Evolutionary conservation across 2,888 invertebrate species (phyloP).

Genomic region (Leptinotarsa tumamoca): DNA sequence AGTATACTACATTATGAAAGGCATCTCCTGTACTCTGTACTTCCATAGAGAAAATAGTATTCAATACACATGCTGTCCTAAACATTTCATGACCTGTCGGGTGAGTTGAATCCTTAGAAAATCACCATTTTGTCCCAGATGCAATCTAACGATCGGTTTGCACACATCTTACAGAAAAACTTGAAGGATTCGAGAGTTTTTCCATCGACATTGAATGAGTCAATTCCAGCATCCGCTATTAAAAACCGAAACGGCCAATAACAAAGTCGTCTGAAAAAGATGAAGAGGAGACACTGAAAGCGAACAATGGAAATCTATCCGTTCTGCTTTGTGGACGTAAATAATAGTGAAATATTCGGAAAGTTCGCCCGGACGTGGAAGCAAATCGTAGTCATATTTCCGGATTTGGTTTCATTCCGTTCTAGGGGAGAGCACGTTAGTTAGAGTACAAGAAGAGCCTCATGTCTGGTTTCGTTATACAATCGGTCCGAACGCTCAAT

Average conservation of each 20-base stretch:
- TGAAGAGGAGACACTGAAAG: conserved; percentile 36
- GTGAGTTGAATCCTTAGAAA: background rate
- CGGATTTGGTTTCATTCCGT: conserved; percentile 49
- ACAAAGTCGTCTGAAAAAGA: conserved; percentile 38
- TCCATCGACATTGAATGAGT: conserved; percentile 21
- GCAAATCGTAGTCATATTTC: conserved; percentile 58
- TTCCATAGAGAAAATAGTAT: no score
- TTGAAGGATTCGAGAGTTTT: conserved; percentile 28
- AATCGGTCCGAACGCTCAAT: background rate
- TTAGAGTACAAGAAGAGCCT: background rate
- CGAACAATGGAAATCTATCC: conserved; percentile 48
- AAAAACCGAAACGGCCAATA: conserved; percentile 28
- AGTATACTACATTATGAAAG: no score
- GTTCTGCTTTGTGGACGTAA: conserved; percentile 55
- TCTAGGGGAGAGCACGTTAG: background rate
- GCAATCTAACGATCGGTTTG: background rate
- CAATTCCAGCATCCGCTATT: conserved; percentile 21
- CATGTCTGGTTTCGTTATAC: background rate
- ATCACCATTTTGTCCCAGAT: background rate
- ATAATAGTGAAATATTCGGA: conserved; percentile 59
- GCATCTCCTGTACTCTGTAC: no score
- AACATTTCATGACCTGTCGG: no score
- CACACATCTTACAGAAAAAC: background rate
- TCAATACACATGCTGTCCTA: no score
- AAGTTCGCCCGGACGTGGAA: conserved; percentile 58